These are phyloP conservation scores for Caenorhabditis becei DNA, from an alignment of 2,888 invertebrate species.

Conservation along the genomic window DNA sequence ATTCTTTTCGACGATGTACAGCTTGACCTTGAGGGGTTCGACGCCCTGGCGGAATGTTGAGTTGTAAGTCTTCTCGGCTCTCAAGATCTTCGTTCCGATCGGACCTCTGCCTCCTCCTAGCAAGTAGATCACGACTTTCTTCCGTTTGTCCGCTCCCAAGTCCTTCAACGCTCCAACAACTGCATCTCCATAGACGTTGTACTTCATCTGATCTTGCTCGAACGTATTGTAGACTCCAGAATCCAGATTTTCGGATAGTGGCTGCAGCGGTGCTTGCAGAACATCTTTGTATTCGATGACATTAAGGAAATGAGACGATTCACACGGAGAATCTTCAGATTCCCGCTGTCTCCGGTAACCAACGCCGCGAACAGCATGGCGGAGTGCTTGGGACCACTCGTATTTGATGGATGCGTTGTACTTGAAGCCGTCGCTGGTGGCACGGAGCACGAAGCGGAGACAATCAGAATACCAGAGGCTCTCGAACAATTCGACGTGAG, in stretches of 20 bases:
- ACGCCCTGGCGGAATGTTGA: slow-evolving; percentile 42
- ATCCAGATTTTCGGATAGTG: slow-evolving; percentile 95
- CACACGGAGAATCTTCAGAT: slow-evolving; percentile 13
- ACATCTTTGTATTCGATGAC: slow-evolving; percentile 67
- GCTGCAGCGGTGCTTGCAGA: slow-evolving; percentile 88
- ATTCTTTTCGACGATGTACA: slow-evolving; percentile 98
- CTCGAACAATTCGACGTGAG: slow-evolving; percentile 55
- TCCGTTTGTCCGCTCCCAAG: slow-evolving; percentile 54
- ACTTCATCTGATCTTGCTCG: slow-evolving; percentile 97
- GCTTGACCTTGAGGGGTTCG: slow-evolving; percentile 57
- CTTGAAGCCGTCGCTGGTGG: slow-evolving; percentile 29
- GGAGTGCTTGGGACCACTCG: slow-evolving; percentile 38
- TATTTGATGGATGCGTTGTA: slow-evolving; percentile 24
- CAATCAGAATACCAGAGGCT: slow-evolving; percentile 68
- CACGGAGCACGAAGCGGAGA: slow-evolving; percentile 52
- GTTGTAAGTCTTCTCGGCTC: slow-evolving; percentile 65
- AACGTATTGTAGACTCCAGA: slow-evolving; percentile 97
- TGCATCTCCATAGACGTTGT: slow-evolving; percentile 83
- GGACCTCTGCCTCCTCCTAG: slow-evolving; percentile 97
- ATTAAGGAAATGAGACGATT: slow-evolving; percentile 46
- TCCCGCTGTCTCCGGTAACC: slow-evolving; percentile 2
- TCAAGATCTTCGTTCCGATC: slow-evolving; percentile 82
- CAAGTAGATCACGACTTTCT: slow-evolving; percentile 87
- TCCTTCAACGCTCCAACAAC: slow-evolving; percentile 64
- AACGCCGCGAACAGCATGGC: slow-evolving; percentile 49